phyloP scores from a whole-genome alignment of 2,888 invertebrate species.

The Volucella bombylans region DNA sequence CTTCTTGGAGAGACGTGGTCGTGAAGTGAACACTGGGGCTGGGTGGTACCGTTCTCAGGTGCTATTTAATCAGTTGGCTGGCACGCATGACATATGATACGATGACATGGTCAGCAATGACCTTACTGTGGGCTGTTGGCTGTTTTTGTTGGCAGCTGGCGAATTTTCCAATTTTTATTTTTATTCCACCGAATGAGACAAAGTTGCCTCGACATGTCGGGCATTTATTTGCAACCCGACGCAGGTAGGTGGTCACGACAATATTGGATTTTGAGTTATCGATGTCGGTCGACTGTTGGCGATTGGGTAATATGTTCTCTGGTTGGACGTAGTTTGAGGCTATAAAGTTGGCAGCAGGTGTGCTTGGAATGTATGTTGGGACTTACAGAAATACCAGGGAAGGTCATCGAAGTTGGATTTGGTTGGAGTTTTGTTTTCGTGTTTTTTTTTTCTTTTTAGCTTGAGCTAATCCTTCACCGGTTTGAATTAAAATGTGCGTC shows the following conservation, averaged over 20 bases:
- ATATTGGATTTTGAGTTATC: constrained; percentile 71
- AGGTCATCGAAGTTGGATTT: constrained; percentile 23
- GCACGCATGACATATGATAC: constrained; percentile 63
- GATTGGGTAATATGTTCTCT: constrained; percentile 61
- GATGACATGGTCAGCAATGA: constrained; percentile 73
- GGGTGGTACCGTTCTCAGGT: constrained; percentile 57
- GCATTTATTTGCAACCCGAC: constrained; percentile 31
- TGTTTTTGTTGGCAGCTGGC: constrained; percentile 54
- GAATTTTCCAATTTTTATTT: constrained; percentile 30
- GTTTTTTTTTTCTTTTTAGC: neutral
- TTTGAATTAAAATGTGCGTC: too few relatives aligned
- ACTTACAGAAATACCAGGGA: constrained; percentile 37
- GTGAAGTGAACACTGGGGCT: constrained; percentile 37
- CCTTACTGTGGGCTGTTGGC: constrained; percentile 64
- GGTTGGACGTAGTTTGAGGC: constrained; percentile 40
- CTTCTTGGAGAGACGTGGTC: constrained; percentile 16
- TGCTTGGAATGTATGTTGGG: constrained; percentile 25
- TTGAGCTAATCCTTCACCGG: neutral
- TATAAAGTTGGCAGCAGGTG: constrained; percentile 42
- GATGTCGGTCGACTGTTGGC: constrained; percentile 39
- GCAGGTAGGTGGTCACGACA: constrained; percentile 73
- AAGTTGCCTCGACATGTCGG: constrained; percentile 34
- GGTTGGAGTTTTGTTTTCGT: neutral
- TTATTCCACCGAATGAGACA: constrained; percentile 13
- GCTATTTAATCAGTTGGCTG: constrained; percentile 43